Percentiles rank a stretch among this genome's conserved stretches.
phyloP scores from a whole-genome alignment of 2,888 invertebrate species.

The Rhorus exstirpatorius region DNA sequence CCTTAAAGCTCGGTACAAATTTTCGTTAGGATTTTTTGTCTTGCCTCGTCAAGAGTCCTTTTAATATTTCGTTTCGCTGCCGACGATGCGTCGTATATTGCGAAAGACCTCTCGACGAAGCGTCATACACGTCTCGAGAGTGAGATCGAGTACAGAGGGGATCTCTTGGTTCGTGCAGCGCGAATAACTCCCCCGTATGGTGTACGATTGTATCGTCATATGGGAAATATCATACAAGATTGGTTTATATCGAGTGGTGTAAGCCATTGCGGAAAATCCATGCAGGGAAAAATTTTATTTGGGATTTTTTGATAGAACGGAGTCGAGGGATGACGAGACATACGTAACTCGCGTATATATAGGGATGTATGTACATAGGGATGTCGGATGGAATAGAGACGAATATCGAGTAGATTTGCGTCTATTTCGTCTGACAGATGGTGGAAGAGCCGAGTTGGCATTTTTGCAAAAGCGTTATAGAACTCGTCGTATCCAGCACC shows the following conservation, averaged over 20 bases:
- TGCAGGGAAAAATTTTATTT: conserved; percentile 28
- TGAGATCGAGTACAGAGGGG: conserved; percentile 8
- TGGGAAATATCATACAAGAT: conserved; percentile 15
- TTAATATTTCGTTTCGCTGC: background rate
- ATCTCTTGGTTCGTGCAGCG: background rate
- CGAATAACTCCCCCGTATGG: conserved; percentile 15
- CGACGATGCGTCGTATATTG: background rate
- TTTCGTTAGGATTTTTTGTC: background rate
- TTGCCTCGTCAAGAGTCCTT: background rate
- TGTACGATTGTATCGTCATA: conserved; percentile 27
- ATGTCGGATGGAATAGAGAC: conserved; percentile 6
- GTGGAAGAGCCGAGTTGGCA: conserved; percentile 48
- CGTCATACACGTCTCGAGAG: conserved; percentile 28
- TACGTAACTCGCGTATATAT: background rate
- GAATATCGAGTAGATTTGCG: conserved; percentile 40
- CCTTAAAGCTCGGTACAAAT: background rate
- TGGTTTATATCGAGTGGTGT: conserved; percentile 32
- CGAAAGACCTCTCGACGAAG: conserved; percentile 1
- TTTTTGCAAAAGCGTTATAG: conserved; percentile 24
- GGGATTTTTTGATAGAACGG: conserved; percentile 7
- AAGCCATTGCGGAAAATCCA: conserved; percentile 12
- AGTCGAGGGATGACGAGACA: conserved; percentile 13
- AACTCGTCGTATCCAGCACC: conserved; percentile 18
- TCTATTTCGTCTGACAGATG: conserved; percentile 42
- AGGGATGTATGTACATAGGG: background rate